Conservation (phyloP, 1,140 invertebrate genomes). For the Rhagoletis pomonella region DNA sequence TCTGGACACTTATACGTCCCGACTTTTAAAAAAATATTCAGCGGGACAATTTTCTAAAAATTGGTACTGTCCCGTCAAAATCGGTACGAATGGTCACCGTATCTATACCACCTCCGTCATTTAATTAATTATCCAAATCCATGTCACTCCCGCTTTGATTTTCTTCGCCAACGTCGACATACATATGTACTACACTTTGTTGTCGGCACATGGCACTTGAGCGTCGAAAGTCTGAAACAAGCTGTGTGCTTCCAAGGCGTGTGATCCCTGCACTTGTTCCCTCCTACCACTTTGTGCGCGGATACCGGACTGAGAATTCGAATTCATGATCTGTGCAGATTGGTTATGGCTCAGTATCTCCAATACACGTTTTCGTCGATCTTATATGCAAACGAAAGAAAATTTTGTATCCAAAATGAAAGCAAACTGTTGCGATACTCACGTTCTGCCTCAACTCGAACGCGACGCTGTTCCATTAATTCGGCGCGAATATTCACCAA, state of each 20-base stretch:
- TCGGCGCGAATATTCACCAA: background rate
- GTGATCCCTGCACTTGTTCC: too few relatives aligned
- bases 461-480: constrained; percentile 13
- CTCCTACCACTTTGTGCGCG: background rate
- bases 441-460: background rate
- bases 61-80: too few relatives aligned
- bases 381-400: background rate
- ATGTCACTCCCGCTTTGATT: background rate
- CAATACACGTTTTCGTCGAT: background rate
- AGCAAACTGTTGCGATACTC: background rate
- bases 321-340: background rate
- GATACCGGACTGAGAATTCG: background rate
- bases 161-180: background rate
- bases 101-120: background rate
- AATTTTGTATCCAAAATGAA: background rate
- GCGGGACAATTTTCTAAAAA: too few relatives aligned
- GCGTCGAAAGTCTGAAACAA: background rate
- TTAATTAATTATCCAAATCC: constrained; percentile 30
- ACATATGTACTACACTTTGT: background rate
- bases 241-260: background rate
- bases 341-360: background rate
- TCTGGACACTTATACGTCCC: too few relatives aligned
- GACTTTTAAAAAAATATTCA: too few relatives aligned
- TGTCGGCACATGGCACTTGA: background rate
- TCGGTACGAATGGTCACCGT: too few relatives aligned